Conservation (phyloP, 2,113 vertebrate genomes). For the Sphaerodactylus townsendi region DNA sequence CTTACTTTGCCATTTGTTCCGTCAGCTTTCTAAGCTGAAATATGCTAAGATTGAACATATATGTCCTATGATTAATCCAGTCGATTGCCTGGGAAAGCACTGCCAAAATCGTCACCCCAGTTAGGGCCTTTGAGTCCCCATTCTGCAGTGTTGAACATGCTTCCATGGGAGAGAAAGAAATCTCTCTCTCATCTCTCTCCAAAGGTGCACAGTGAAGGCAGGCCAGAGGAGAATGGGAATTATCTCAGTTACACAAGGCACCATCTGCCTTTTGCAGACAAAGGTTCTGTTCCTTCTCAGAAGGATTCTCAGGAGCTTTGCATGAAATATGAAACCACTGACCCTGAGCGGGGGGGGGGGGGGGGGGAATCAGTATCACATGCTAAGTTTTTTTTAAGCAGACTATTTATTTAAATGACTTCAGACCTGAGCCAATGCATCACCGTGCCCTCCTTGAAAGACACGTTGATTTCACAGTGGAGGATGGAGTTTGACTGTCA, state of each 20-base stretch:
- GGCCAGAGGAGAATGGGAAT: constrained; percentile 27
- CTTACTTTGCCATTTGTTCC: constrained; percentile 58
- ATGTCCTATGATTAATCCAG: constrained; percentile 58
- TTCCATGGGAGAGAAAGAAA: constrained; percentile 38
- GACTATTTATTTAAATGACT: neutral
- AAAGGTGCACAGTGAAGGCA: constrained; percentile 1
- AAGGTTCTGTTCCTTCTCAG: neutral
- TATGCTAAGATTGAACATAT: constrained; percentile 32
- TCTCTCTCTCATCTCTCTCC: constrained; percentile 1
- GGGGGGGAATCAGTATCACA: constrained; percentile 3
- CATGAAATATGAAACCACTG: constrained; percentile 27
- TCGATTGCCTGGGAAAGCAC: constrained; percentile 44
- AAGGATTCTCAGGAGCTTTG: constrained; percentile 18
- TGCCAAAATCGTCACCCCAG: constrained; percentile 61
- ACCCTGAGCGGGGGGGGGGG: no score
- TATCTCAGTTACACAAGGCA: constrained; percentile 6
- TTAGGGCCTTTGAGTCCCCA: neutral
- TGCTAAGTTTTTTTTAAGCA: neutral
- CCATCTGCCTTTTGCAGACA: constrained; percentile 37
- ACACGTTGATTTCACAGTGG: neutral
- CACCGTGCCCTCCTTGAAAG: neutral
- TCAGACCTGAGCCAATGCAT: neutral
- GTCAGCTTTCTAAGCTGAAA: constrained; percentile 41
- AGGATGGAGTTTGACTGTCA: neutral
- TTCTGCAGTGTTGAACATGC: neutral